Percentiles rank a stretch among this genome's conserved stretches.
Evolutionary conservation across 2,797 vertebrate genomes (phyloP).

Genomic region (Ibycter americanus): DNA sequence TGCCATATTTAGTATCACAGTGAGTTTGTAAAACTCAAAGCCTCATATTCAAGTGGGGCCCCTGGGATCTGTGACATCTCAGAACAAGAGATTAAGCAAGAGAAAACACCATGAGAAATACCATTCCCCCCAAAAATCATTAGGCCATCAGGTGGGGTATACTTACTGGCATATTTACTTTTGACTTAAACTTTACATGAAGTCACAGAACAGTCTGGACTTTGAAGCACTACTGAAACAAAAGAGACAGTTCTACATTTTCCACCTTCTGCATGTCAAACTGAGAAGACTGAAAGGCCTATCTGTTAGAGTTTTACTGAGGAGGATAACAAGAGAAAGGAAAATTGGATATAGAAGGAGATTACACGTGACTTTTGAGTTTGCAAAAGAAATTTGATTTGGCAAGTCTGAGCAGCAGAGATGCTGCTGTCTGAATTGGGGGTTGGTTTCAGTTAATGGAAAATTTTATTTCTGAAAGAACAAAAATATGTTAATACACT

Average conservation of each 20-base stretch:
- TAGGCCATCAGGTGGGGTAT: neutral
- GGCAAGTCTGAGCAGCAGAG: neutral
- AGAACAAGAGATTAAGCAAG: neutral
- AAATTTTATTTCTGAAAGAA: neutral
- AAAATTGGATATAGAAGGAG: neutral
- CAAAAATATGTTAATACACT: neutral
- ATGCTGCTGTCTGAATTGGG: neutral
- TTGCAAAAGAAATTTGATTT: constrained; percentile 19
- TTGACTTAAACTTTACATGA: neutral
- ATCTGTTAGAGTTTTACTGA: neutral
- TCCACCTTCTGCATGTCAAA: neutral
- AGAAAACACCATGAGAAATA: neutral
- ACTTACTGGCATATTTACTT: neutral
- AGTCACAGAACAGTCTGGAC: neutral
- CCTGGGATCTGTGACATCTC: neutral
- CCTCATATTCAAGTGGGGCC: neutral
- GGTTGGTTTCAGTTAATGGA: neutral
- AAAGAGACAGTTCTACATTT: neutral
- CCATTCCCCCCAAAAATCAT: neutral
- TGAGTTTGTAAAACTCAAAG: neutral
- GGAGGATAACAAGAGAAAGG: neutral
- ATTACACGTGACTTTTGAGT: neutral
- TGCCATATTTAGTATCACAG: neutral
- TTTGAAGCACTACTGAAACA: neutral
- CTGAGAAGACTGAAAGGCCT: neutral